A percentile compares a stretch with the other conserved stretches of the same genome.
Evolutionary conservation across 2,888 invertebrate species (phyloP).

Genomic region (Tyria jacobaeae): DNA sequence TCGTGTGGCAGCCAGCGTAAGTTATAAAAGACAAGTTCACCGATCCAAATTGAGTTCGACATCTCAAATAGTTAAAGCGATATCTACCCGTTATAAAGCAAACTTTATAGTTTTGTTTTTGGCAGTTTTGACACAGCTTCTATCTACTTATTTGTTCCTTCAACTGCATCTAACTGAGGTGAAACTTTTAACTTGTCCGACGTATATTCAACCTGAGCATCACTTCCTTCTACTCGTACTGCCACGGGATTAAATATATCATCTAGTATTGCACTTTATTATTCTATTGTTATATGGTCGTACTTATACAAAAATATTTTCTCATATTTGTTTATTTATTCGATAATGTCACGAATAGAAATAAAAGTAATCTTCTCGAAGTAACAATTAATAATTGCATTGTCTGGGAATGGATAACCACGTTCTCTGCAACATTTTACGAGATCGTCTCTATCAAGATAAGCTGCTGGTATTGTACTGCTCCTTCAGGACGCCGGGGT

Average conservation of each 20-base stretch:
- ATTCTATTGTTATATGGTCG: constrained; percentile 58
- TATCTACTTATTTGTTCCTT: constrained; percentile 85
- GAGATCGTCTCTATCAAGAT: constrained; percentile 62
- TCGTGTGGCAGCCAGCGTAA: constrained; percentile 48
- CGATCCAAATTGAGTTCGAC: constrained; percentile 82
- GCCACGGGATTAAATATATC: constrained; percentile 69
- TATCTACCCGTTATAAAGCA: constrained; percentile 82
- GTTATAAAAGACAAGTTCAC: constrained; percentile 67
- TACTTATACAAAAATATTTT: constrained; percentile 27
- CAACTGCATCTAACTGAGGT: constrained; percentile 77
- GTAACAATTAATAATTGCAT: constrained; percentile 40
- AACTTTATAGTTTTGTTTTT: constrained; percentile 88
- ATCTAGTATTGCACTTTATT: constrained; percentile 46
- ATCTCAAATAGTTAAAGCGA: constrained; percentile 83
- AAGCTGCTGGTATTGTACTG: constrained; percentile 63
- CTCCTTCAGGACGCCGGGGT: constrained; percentile 63
- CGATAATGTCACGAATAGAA: constrained; percentile 31
- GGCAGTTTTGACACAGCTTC: constrained; percentile 85
- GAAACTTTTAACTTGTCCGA: constrained; percentile 81
- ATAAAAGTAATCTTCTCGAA: constrained; percentile 37
- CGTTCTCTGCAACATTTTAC: constrained; percentile 61
- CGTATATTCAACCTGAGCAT: constrained; percentile 77
- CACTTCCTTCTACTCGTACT: constrained; percentile 71
- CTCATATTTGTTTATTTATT: constrained; percentile 30
- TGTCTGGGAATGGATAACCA: constrained; percentile 38